Evolutionary conservation across 2,888 invertebrate genomes (phyloP), one percentile per base, ranked within the genome.

Genomic region (Tetrapedia diversipes): DNA sequence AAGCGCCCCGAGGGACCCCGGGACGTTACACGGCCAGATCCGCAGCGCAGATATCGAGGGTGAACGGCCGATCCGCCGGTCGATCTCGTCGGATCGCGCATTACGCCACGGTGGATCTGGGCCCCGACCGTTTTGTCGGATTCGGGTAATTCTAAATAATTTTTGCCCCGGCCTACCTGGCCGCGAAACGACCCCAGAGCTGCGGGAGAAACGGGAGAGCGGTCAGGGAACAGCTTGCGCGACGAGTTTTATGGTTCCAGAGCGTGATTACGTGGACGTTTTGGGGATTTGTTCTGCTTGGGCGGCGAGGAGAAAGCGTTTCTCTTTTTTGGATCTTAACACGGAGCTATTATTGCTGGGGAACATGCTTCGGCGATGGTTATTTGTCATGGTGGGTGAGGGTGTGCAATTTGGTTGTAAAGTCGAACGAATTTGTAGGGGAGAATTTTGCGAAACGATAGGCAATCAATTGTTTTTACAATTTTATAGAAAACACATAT

Each of bases 1-100:
- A 78, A 83, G 47, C 49, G 81, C 80, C 83, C 71, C 73, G 67
- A 83, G 83, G 77, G 54, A 54, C 43, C 66, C 49, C 22, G 61
- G 61, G 64, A 69, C 59, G 61, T 60, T 79, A 63, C 61, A 41
- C 41, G 16, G 43, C 60, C 29, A 78, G 82, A 83, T 83, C n/a
- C 79, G 79, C 54, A 43, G 49, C 41, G 65, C 39, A 56, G 84
- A 83, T 82, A 84, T 11, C 51, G 59, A 34, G 37, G 69, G 71
- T 60, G 73, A 78, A 74, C 70, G 78, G 37, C 57, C 70, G 73
- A 76, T 69, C 80, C 77, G 24, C 29, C 60, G 47, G 61, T 29
- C 63, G 45, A 68, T 64, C 68, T 64, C 1, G 60, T 47, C 47
- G 69, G 70, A 77, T 72, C 71, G 78, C 71, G 78, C 57, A 76